A percentile compares a stretch with the other conserved stretches of the same genome.
These are phyloP conservation scores for Cercocebus atys DNA, from an alignment of 2,113 vertebrate genomes.

Conservation along the genomic window DNA sequence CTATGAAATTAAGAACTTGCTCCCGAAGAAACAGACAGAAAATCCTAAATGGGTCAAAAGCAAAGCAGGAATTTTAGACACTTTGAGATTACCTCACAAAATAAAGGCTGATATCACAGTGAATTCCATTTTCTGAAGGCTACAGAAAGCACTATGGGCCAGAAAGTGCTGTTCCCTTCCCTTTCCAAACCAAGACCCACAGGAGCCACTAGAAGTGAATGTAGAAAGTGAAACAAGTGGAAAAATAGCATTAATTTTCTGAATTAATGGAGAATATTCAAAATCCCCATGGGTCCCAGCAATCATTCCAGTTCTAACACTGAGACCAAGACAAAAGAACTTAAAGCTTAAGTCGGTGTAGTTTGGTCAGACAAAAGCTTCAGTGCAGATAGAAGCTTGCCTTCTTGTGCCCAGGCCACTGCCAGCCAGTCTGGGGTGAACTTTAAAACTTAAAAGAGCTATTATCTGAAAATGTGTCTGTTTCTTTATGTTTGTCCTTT, in stretches of 20 bases:
- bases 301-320: not conserved
- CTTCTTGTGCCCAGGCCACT: not conserved
- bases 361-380: not conserved
- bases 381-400: not conserved
- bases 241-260: not conserved
- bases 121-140: not conserved
- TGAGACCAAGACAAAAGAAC: not conserved
- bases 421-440: not conserved
- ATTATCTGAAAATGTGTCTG: not conserved
- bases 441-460: not conserved
- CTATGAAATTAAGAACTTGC: not conserved
- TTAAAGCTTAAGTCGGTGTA: not conserved
- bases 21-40: not conserved
- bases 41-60: not conserved
- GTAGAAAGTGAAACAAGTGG: not conserved
- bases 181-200: not conserved
- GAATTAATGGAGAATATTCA: not conserved
- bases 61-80: not conserved
- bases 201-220: not conserved
- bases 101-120: not conserved
- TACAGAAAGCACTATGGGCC: not conserved
- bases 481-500: not conserved
- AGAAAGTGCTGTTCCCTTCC: not conserved
- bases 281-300: not conserved
- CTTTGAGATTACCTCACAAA: not conserved